Conservation (phyloP, 2,113 vertebrate species). For the Felis catus region DNA sequence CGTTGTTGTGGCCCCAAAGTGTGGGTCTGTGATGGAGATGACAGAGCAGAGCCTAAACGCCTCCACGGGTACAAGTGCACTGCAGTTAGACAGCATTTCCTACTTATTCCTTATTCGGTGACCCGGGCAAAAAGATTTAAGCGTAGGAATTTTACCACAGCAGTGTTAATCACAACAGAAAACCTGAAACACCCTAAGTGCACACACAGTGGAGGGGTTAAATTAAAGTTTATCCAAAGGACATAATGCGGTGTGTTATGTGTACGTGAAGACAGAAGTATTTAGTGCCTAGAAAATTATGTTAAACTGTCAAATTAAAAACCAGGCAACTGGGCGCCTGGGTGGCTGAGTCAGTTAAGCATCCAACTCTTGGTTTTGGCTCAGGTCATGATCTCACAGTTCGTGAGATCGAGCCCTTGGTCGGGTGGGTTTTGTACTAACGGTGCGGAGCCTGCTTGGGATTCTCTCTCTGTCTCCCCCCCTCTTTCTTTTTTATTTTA, state of each 20-base stretch:
- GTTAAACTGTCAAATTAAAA: slow-evolving; percentile 4
- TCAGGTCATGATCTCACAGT: too few species aligned
- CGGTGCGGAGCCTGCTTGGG: too few species aligned
- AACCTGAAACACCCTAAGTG: neutral
- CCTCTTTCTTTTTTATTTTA: too few species aligned
- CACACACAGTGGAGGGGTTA: neutral
- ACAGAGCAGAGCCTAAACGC: neutral
- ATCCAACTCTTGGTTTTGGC: too few species aligned
- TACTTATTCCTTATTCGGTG: neutral
- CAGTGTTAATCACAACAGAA: slow-evolving; percentile 17
- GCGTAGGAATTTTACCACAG: neutral
- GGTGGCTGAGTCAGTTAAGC: too few species aligned
- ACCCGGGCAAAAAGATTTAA: slow-evolving; percentile 18
- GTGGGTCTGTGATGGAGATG: neutral
- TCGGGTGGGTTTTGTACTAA: too few species aligned
- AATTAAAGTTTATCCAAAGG: neutral
- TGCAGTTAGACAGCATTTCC: neutral
- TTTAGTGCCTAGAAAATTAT: neutral
- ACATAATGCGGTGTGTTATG: neutral
- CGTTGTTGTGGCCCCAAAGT: neutral
- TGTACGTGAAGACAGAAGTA: slow-evolving; percentile 16
- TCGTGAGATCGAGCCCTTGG: too few species aligned
- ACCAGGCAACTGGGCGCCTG: neutral
- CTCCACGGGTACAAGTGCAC: neutral
- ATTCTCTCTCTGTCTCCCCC: too few species aligned